These are phyloP conservation scores for Epizoanthus illoricatus DNA, from an alignment of 92 coral and sea anemone species.

Conservation along the genomic window DNA sequence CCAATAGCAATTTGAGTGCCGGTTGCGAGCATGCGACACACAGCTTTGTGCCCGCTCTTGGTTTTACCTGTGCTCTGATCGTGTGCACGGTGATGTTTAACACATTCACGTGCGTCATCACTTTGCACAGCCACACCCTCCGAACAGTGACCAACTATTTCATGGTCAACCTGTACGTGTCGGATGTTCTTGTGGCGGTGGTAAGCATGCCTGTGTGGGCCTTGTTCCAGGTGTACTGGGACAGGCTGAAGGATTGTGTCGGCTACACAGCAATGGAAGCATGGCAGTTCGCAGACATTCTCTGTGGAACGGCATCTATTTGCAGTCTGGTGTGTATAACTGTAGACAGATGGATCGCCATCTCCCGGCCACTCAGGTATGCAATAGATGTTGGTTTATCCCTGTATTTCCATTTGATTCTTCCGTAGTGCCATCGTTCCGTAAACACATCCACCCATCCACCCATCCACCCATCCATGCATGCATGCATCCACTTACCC, in stretches of 20 bases:
- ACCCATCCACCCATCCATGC: neutral
- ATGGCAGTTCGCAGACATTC: slow-evolving; percentile 18
- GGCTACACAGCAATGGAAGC: neutral
- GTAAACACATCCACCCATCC: too few relatives aligned
- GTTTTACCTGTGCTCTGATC: neutral
- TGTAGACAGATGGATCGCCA: neutral
- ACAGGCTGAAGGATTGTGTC: neutral
- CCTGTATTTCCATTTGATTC: too few relatives aligned
- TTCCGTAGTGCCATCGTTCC: too few relatives aligned
- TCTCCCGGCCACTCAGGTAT: slow-evolving; percentile 17
- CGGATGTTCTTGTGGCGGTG: neutral
- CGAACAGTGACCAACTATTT: slow-evolving; percentile 18
- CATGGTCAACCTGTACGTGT: slow-evolving; percentile 9
- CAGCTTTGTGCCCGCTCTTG: slow-evolving; percentile 3
- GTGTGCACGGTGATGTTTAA: neutral
- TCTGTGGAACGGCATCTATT: slow-evolving; percentile 3
- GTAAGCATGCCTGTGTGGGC: slow-evolving; percentile 25
- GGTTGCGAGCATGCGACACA: neutral
- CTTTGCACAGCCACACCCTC: neutral
- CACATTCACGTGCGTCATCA: neutral
- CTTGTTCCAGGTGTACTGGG: neutral
- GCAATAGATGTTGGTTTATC: too few relatives aligned
- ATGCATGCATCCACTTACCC: neutral
- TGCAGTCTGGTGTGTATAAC: slow-evolving; percentile 11
- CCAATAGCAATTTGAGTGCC: neutral